Conservation (phyloP, 2,797 vertebrate species). For the Anolis apletophallus region DNA sequence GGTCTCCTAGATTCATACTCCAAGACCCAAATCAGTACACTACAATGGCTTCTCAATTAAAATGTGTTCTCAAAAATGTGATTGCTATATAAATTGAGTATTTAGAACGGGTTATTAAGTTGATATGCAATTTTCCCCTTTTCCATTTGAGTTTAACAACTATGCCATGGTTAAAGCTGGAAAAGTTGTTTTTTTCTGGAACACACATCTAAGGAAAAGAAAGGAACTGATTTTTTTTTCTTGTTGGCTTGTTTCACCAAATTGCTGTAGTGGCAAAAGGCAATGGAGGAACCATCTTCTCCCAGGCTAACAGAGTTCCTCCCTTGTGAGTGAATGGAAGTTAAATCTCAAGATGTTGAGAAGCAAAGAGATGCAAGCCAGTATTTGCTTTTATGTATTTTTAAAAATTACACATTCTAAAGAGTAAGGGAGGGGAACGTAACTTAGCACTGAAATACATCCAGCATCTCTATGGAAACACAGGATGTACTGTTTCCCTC, state of each 20-base stretch:
- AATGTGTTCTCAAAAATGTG: background rate
- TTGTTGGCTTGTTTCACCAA: constrained; percentile 37
- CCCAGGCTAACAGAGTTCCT: constrained; percentile 19
- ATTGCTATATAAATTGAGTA: background rate
- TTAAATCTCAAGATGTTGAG: constrained; percentile 11
- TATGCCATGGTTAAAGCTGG: background rate
- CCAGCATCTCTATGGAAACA: constrained; percentile 77
- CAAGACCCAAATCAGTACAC: too few relatives aligned
- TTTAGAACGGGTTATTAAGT: background rate
- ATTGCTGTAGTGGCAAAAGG: constrained; percentile 47
- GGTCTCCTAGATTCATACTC: too few relatives aligned
- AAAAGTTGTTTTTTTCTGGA: background rate
- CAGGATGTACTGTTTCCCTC: constrained; percentile 55
- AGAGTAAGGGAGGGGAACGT: constrained; percentile 54
- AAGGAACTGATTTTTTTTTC: constrained; percentile 35
- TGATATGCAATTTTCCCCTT: background rate
- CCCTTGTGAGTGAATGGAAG: constrained; percentile 9
- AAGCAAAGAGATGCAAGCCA: constrained; percentile 9
- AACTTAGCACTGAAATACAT: constrained; percentile 65
- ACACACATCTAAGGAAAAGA: constrained; percentile 38
- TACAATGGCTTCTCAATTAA: background rate
- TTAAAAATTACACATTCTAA: constrained; percentile 55
- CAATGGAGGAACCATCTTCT: constrained; percentile 25
- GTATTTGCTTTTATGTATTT: constrained; percentile 55
- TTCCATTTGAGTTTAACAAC: background rate